Percentiles rank a stretch among this genome's conserved stretches.
Evolutionary conservation across 2,888 invertebrate species (phyloP).

Genomic region (Hipparchia sbordonii): DNA sequence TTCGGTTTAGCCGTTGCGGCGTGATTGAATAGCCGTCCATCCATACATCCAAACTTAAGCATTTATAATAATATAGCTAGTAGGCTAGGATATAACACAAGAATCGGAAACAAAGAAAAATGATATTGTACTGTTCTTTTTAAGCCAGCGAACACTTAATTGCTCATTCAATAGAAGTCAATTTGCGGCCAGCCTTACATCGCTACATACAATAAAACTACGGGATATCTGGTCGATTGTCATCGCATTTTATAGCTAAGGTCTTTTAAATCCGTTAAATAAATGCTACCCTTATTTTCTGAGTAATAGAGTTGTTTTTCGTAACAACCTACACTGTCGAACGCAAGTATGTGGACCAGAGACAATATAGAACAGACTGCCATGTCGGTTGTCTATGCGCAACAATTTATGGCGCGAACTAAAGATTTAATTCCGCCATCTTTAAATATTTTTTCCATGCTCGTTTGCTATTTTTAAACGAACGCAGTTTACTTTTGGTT

Average conservation of each 20-base stretch:
- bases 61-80: no score
- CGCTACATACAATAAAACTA: constrained; percentile 60
- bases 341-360: constrained; percentile 61
- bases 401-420: constrained; percentile 66
- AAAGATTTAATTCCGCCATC: constrained; percentile 62
- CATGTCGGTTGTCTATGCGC: constrained; percentile 73
- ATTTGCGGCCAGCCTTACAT: constrained; percentile 39
- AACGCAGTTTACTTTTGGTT: constrained; percentile 25
- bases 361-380: constrained; percentile 73
- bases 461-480: constrained; percentile 35
- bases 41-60: no score
- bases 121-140: no score
- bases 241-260: constrained; percentile 55
- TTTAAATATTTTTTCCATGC: constrained; percentile 48
- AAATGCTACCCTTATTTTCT: constrained; percentile 38
- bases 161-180: neutral
- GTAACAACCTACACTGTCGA: constrained; percentile 38
- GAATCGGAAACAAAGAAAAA: no score
- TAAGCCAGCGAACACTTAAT: no score
- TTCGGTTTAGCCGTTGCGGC: no score
- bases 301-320: constrained; percentile 20
- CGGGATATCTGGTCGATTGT: constrained; percentile 63
- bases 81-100: no score
- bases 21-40: no score
- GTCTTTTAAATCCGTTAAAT: constrained; percentile 43